Evolutionary conservation across 1,140 invertebrate species (phyloP).

Genomic region (Zaprionus gabonicus): DNA sequence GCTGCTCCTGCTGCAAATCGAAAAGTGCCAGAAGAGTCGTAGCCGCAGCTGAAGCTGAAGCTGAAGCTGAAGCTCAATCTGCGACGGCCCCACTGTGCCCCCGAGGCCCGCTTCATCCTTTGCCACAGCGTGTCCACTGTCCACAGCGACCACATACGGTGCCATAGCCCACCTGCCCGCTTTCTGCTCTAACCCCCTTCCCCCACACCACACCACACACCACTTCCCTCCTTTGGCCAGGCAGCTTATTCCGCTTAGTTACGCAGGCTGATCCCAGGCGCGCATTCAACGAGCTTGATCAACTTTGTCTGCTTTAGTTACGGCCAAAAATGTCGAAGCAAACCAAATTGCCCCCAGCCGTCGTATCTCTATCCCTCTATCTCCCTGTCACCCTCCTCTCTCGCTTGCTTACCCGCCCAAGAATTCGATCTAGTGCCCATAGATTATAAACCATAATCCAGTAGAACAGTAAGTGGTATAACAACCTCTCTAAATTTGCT

Average conservation of each 20-base stretch:
- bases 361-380: not conserved
- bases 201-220: not conserved
- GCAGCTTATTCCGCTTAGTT: not conserved
- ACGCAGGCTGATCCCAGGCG: constrained; percentile 19
- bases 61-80: constrained; percentile 28
- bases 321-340: constrained; percentile 31
- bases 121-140: constrained; percentile 7
- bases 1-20: constrained; percentile 32
- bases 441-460: not conserved
- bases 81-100: not conserved
- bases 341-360: not conserved
- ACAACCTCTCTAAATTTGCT: constrained; percentile 9
- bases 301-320: constrained; percentile 46
- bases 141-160: constrained; percentile 55
- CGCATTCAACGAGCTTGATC: constrained; percentile 24
- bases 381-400: not conserved
- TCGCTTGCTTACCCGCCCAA: not conserved
- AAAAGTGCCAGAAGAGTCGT: constrained; percentile 28
- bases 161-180: constrained; percentile 48
- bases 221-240: not conserved
- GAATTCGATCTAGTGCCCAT: constrained; percentile 6
- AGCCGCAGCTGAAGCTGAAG: constrained; percentile 6
- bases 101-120: constrained; percentile 8
- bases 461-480: constrained; percentile 7
- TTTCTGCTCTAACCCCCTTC: no score